Conservation (phyloP, 2,888 invertebrate genomes). For the Philereme vetulata region DNA sequence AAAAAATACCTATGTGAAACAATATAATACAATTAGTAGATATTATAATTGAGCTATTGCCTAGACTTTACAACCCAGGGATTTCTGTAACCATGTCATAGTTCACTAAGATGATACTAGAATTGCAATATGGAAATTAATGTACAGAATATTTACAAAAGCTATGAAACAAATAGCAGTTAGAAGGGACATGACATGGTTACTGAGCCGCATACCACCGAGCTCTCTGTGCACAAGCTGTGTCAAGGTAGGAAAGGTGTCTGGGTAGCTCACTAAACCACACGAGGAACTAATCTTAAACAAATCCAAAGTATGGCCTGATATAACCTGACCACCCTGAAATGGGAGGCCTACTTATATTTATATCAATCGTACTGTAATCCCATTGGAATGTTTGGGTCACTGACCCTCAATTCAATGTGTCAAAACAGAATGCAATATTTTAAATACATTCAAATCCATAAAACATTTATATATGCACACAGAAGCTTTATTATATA, state of each 20-base stretch:
- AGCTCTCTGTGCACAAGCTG: constrained; percentile 73
- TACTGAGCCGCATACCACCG: constrained; percentile 78
- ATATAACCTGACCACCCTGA: too few relatives aligned
- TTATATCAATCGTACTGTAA: neutral
- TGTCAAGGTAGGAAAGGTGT: constrained; percentile 65
- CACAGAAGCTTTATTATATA: constrained; percentile 58
- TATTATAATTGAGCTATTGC: constrained; percentile 74
- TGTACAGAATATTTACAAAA: constrained; percentile 68
- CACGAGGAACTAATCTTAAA: constrained; percentile 34
- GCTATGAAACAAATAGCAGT: constrained; percentile 44
- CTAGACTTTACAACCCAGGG: constrained; percentile 80
- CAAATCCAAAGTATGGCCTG: neutral
- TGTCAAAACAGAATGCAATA: constrained; percentile 31
- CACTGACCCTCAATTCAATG: neutral
- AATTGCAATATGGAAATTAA: constrained; percentile 51
- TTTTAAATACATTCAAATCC: constrained; percentile 44
- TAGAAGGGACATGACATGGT: constrained; percentile 69
- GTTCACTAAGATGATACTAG: constrained; percentile 41
- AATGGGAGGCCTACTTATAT: too few relatives aligned
- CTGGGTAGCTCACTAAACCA: constrained; percentile 66
- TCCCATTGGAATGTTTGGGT: constrained; percentile 14
- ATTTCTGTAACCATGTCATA: constrained; percentile 77
- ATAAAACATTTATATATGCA: constrained; percentile 52
- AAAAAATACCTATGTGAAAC: constrained; percentile 63
- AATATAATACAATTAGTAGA: constrained; percentile 46